These are phyloP conservation scores for Seriola aureovittata DNA, from an alignment of 2,113 vertebrate species.

Conservation along the genomic window DNA sequence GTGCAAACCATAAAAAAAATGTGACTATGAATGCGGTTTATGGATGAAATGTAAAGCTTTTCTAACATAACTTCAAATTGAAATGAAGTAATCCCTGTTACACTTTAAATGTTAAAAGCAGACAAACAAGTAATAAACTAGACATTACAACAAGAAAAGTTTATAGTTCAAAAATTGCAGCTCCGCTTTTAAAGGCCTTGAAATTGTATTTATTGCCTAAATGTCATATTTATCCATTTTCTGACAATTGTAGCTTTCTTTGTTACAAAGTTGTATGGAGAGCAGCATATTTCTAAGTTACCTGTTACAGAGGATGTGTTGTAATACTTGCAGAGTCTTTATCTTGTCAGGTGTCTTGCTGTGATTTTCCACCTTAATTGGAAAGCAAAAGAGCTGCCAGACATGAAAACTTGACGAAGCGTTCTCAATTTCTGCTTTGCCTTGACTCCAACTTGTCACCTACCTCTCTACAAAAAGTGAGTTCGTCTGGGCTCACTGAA, in stretches of 20 bases:
- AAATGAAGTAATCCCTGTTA: conserved; percentile 15
- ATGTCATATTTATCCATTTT: conserved; percentile 27
- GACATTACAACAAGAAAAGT: not conserved
- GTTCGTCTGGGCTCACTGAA: conserved; percentile 6
- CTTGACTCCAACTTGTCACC: conserved; percentile 38
- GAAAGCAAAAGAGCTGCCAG: conserved; percentile 47
- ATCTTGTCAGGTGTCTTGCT: conserved; percentile 44
- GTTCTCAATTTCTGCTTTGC: conserved; percentile 8
- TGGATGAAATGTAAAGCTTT: not conserved
- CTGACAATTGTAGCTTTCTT: conserved; percentile 3
- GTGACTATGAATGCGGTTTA: not conserved
- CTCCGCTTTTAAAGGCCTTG: not conserved
- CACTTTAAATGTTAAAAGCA: conserved; percentile 5
- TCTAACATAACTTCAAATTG: not conserved
- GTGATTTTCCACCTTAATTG: conserved; percentile 45
- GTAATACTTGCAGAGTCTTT: conserved; percentile 14
- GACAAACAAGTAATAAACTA: conserved; percentile 25
- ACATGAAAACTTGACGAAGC: conserved; percentile 24
- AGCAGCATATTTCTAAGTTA: conserved; percentile 7
- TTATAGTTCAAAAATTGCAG: conserved; percentile 21
- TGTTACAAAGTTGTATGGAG: not conserved
- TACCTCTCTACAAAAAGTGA: conserved; percentile 3
- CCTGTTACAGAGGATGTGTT: not conserved
- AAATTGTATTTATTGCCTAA: conserved; percentile 32
- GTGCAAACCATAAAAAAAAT: conserved; percentile 8